phyloP scores from a whole-genome alignment of 1,140 invertebrate species.

The Trichonephila clavipes region DNA sequence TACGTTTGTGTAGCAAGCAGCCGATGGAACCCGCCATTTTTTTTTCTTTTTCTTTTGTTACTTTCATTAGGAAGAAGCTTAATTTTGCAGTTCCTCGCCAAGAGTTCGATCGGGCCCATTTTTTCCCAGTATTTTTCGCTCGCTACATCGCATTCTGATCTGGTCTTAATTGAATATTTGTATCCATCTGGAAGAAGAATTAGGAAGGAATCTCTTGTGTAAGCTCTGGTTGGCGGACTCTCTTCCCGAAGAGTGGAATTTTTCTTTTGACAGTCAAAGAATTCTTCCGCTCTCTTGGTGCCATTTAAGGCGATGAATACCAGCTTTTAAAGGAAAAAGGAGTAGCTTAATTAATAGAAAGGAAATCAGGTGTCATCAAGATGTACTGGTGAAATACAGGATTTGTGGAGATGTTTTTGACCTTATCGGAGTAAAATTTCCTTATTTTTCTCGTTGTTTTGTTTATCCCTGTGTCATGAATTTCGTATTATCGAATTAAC shows the following conservation, averaged over 20 bases:
- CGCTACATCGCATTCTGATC: conserved; percentile 50
- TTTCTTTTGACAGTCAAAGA: conserved; percentile 11
- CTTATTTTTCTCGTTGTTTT: not conserved
- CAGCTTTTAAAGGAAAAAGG: not conserved
- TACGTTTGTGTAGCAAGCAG: not conserved
- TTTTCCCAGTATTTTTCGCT: not conserved
- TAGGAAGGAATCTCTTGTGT: conserved; percentile 12
- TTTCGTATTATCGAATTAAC: not conserved
- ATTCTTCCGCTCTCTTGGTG: conserved; percentile 21
- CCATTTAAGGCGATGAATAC: conserved; percentile 29
- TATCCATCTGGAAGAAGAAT: conserved; percentile 36
- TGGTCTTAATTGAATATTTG: conserved; percentile 58
- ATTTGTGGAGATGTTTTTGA: not conserved
- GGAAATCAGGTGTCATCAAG: conserved; percentile 18
- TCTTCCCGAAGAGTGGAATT: not conserved
- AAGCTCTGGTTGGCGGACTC: not conserved
- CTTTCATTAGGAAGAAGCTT: conserved; percentile 26
- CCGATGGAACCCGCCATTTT: not conserved
- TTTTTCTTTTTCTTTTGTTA: conserved; percentile 25
- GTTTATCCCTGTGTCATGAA: not conserved
- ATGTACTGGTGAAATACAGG: not conserved
- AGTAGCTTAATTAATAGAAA: conserved; percentile 11
- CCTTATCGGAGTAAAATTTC: not conserved
- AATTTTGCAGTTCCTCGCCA: conserved; percentile 6
- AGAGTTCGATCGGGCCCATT: not conserved